Base-by-base conservation (phyloP, 2,888 invertebrate species). In the Psylliodes chrysocephalus region DNA sequence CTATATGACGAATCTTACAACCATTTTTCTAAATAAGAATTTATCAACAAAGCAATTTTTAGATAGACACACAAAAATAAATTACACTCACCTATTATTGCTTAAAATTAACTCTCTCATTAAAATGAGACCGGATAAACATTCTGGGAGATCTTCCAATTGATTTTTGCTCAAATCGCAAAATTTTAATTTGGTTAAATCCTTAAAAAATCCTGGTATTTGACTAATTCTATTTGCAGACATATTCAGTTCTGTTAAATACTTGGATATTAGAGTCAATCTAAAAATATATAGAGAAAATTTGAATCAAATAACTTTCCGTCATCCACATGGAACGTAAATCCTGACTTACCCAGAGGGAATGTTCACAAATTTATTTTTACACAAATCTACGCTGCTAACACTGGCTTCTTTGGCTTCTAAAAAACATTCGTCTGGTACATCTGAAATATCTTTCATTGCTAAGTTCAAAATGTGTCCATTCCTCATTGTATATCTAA, bases 71-170 rank as follows among this genome's bases (percentile, higher is more conserved):
- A n/a, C n/a, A n/a, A n/a, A n/a, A n/a, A n/a, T n/a, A n/a, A n/a
- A n/a, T n/a, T n/a, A n/a, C 51, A 28, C 83, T 81, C 79, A 94
- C 95, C 88, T 91, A 82, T 96, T 96, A 78, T 89, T 90, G 4
- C 91, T 89, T 73, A 96, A 86, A 72, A 91, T 90, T 5, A 96
- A 84, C 82, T 95, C 95, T 71, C 93, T 86, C 69, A 96, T 79
- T 54, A 87, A 83, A 59, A 87, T 86, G 69, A 95, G 80, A 33
- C 83, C 74, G 65, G 86, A 85, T 47, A 93, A 80, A 72, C 86
- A 89, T 0, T 81, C 69, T 0, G 93, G 93, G 64, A 95, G 80
- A 44, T 87, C 84, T 0, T 82, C 77, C 4, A 96, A 81, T 59
- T 82, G 82, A 82, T 96, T 95, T 77, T 88, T 91, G 71, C 91